Conservation (phyloP, 2,888 invertebrate species). For the Athalia circularis region DNA sequence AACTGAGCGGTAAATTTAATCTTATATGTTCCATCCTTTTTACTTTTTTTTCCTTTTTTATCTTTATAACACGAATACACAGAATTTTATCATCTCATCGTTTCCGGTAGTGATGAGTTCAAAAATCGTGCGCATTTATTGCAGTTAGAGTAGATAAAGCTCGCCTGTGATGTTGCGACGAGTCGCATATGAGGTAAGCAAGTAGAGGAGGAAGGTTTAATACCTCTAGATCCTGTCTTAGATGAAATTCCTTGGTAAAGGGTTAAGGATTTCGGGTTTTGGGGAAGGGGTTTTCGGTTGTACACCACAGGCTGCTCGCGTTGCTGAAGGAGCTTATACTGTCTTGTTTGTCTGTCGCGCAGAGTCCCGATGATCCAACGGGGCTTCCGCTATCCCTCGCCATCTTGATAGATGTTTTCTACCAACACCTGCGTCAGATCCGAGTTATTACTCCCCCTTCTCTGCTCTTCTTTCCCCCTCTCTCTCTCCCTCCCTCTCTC, state of each 20-base stretch:
- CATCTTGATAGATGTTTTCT: conserved; percentile 71
- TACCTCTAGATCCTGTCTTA: conserved; percentile 54
- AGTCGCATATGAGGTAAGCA: too few species aligned
- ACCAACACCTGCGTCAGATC: conserved; percentile 69
- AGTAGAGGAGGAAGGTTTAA: conserved; percentile 44
- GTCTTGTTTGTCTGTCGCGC: conserved; percentile 50
- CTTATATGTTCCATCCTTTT: background rate
- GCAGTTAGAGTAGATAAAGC: too few species aligned
- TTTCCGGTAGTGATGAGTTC: too few species aligned
- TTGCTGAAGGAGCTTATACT: conserved; percentile 56
- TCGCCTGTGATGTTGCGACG: too few species aligned
- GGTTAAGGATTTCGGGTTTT: conserved; percentile 57
- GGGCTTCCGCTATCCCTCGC: conserved; percentile 60
- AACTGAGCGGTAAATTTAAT: background rate
- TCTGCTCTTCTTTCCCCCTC: background rate
- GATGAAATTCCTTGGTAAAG: conserved; percentile 56
- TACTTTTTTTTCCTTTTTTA: background rate
- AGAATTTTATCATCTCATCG: too few species aligned
- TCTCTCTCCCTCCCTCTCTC: background rate
- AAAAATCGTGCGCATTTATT: too few species aligned
- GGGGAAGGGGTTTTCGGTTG: conserved; percentile 21
- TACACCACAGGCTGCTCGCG: conserved; percentile 56
- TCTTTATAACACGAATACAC: background rate
- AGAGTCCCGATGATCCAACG: conserved; percentile 56
- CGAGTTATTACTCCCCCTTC: conserved; percentile 62